These are phyloP conservation scores for Sebastes iracundus DNA, from an alignment of 2,797 vertebrate genomes.

Conservation along the genomic window DNA sequence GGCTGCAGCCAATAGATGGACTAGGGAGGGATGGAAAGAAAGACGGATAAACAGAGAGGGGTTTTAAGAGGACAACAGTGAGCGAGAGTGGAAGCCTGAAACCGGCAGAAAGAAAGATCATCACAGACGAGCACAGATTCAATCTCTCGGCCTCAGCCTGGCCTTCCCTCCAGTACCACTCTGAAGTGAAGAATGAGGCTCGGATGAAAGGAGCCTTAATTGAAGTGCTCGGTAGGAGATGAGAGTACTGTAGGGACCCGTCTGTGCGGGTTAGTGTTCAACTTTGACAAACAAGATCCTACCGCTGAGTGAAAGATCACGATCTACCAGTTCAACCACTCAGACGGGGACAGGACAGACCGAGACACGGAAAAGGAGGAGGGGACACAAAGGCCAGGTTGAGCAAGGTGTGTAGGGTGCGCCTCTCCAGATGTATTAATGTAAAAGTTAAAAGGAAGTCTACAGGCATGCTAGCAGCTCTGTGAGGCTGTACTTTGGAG, in stretches of 20 bases:
- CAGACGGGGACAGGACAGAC: neutral
- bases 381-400: neutral
- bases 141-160: constrained; percentile 38
- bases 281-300: constrained; percentile 46
- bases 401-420: neutral
- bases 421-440: neutral
- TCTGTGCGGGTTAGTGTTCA: constrained; percentile 23
- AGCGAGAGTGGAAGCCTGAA: constrained; percentile 29
- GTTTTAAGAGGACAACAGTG: constrained; percentile 23
- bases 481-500: neutral
- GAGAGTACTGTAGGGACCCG: constrained; percentile 31
- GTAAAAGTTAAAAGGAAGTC: neutral
- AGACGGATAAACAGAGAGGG: constrained; percentile 30
- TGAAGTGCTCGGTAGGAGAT: constrained; percentile 49
- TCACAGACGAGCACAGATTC: constrained; percentile 40
- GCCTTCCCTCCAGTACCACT: constrained; percentile 33
- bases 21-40: constrained; percentile 9
- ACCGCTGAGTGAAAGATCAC: constrained; percentile 26
- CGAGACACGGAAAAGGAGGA: neutral
- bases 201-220: constrained; percentile 54
- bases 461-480: neutral
- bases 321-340: constrained; percentile 64
- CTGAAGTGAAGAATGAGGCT: constrained; percentile 58
- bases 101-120: constrained; percentile 55
- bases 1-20: constrained; percentile 20